These are phyloP conservation scores for Ibidorhyncha struthersii DNA, from an alignment of 2,113 vertebrate species.

Conservation along the genomic window DNA sequence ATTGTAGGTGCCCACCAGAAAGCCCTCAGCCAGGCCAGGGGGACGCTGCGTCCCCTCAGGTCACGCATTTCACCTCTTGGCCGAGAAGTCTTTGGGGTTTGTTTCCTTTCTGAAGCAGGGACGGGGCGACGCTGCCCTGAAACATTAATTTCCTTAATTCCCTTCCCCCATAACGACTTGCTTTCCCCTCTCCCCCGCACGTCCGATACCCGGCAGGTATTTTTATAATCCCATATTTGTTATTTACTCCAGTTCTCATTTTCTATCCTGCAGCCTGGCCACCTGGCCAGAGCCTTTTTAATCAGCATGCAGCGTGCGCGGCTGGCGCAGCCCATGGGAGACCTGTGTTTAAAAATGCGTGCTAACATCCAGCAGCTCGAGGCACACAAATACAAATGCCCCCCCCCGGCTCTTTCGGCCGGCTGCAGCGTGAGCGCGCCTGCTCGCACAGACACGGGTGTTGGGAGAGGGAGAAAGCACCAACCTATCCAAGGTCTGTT, in stretches of 20 bases:
- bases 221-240: neutral
- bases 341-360: neutral
- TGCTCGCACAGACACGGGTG: rapidly evolving
- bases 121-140: neutral
- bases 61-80: rapidly evolving
- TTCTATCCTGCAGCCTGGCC: neutral
- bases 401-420: neutral
- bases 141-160: neutral
- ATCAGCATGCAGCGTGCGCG: neutral
- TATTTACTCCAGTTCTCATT: neutral
- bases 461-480: neutral
- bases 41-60: neutral
- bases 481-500: rapidly evolving
- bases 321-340: neutral
- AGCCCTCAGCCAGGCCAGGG: neutral
- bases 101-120: neutral
- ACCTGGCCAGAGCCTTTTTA: neutral
- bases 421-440: neutral
- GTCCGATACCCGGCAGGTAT: neutral
- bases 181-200: neutral
- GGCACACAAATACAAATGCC: neutral
- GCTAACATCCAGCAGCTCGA: neutral
- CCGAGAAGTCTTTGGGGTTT: neutral
- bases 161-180: neutral
- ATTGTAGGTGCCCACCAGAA: neutral